Conservation (phyloP, 2,797 vertebrate genomes). For the Myripristis murdjan region DNA sequence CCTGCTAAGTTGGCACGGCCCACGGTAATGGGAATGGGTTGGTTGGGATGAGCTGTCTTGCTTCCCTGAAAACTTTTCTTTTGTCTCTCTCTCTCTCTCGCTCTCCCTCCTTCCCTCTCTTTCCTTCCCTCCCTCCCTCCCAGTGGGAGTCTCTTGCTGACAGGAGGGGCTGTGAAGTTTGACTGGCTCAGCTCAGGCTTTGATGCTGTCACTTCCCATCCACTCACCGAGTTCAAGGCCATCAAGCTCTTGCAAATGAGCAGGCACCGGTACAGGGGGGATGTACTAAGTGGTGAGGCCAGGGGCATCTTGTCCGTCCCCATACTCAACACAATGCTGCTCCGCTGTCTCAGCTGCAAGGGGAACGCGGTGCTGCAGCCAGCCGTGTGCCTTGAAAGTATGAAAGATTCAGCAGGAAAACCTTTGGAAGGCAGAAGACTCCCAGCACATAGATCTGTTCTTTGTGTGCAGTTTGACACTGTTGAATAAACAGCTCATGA, state of each 20-base stretch:
- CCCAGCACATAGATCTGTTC: too few relatives aligned
- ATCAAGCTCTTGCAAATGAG: slow-evolving; percentile 85
- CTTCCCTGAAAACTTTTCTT: slow-evolving; percentile 51
- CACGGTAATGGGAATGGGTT: slow-evolving; percentile 36
- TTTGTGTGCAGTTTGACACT: too few relatives aligned
- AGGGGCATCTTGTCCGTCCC: slow-evolving; percentile 54
- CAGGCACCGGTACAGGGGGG: slow-evolving; percentile 55
- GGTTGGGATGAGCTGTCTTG: slow-evolving; percentile 28
- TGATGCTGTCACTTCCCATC: slow-evolving; percentile 86
- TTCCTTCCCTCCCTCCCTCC: slow-evolving; percentile 45
- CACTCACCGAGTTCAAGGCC: slow-evolving; percentile 84
- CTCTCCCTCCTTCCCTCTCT: slow-evolving; percentile 4
- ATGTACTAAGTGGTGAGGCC: slow-evolving; percentile 52
- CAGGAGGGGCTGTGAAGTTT: slow-evolving; percentile 81
- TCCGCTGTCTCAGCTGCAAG: slow-evolving; percentile 29
- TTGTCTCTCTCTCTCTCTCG: slow-evolving; percentile 51
- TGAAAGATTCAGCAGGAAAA: background rate
- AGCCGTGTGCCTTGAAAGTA: background rate
- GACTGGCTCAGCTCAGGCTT: slow-evolving; percentile 84
- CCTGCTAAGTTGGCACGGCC: slow-evolving; percentile 39
- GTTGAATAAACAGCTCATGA: too few relatives aligned
- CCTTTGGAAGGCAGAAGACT: too few relatives aligned
- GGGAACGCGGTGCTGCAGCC: slow-evolving; percentile 11
- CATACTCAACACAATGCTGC: slow-evolving; percentile 16
- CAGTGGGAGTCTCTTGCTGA: slow-evolving; percentile 68